Evolutionary conservation across 2,888 invertebrate genomes (phyloP).

Genomic region (Andrena dorsata): DNA sequence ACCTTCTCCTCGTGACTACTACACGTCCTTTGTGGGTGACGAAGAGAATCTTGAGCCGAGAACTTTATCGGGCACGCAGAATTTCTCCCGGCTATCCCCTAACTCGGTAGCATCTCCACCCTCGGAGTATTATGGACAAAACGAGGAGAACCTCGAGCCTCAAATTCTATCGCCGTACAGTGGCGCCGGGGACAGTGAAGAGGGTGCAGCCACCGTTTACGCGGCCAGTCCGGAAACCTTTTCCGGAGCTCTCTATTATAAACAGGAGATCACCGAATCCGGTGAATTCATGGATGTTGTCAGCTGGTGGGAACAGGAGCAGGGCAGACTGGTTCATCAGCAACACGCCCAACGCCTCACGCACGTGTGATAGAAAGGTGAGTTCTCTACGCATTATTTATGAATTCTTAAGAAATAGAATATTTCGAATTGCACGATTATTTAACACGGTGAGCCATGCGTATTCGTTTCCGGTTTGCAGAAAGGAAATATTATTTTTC

Average conservation of each 20-base stretch:
- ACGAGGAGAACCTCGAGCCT: slow-evolving; percentile 79
- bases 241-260: slow-evolving; percentile 82
- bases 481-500: background rate
- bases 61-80: slow-evolving; percentile 54
- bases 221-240: slow-evolving; percentile 80
- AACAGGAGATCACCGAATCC: slow-evolving; percentile 80
- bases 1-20: slow-evolving; percentile 77
- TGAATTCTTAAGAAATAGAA: background rate
- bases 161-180: slow-evolving; percentile 80
- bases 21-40: slow-evolving; percentile 79
- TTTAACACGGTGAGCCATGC: too few relatives aligned
- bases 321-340: slow-evolving; percentile 81
- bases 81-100: slow-evolving; percentile 77
- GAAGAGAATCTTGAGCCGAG: slow-evolving; percentile 83
- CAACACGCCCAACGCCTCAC: slow-evolving; percentile 82
- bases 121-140: slow-evolving; percentile 75
- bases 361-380: slow-evolving; percentile 80
- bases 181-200: slow-evolving; percentile 80
- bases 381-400: slow-evolving; percentile 30
- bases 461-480: background rate
- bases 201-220: slow-evolving; percentile 80
- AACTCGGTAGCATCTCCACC: slow-evolving; percentile 77
- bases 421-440: background rate
- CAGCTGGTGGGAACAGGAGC: slow-evolving; percentile 85
- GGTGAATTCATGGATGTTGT: slow-evolving; percentile 84